Evolutionary conservation across 2,888 invertebrate species (phyloP).

Genomic region (Gortyna flavago): DNA sequence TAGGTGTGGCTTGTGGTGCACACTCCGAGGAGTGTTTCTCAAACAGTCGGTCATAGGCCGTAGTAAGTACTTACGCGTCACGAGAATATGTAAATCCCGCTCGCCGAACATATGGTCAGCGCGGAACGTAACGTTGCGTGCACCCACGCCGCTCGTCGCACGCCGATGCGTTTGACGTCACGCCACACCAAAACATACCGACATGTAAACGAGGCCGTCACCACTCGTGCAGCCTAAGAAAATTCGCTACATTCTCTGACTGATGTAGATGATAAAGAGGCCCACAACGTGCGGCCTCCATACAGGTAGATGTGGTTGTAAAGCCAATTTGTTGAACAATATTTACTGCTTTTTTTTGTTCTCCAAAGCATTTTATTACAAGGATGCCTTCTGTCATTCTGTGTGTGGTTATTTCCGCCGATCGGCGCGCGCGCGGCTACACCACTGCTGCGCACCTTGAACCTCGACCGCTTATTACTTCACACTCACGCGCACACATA

Average conservation of each 20-base stretch:
- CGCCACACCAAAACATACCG: conserved; percentile 46
- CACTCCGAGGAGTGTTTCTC: not conserved
- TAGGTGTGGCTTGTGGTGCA: not conserved
- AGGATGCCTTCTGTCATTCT: conserved; percentile 13
- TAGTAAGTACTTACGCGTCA: conserved; percentile 43
- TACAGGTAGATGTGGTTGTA: too few species aligned
- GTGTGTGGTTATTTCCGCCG: not conserved
- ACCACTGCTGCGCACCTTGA: conserved; percentile 40
- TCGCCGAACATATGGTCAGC: conserved; percentile 29
- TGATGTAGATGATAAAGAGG: not conserved
- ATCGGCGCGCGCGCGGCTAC: conserved; percentile 15
- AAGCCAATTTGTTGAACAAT: not conserved
- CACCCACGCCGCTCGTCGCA: conserved; percentile 35
- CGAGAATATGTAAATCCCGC: conserved; percentile 28
- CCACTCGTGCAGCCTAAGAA: not conserved
- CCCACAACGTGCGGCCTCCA: not conserved
- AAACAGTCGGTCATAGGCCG: conserved; percentile 3
- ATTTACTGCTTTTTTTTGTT: not conserved
- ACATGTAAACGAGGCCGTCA: conserved; percentile 7
- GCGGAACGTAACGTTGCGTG: conserved; percentile 38
- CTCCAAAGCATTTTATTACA: not conserved
- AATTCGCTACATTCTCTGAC: not conserved
- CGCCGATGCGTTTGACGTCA: conserved; percentile 45
- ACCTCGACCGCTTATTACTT: conserved; percentile 53
- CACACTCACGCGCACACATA: conserved; percentile 23